Percentiles rank a stretch among this genome's conserved stretches.
phyloP scores from a whole-genome alignment of 2,113 vertebrate genomes.

The Gorsachius goisagi region DNA sequence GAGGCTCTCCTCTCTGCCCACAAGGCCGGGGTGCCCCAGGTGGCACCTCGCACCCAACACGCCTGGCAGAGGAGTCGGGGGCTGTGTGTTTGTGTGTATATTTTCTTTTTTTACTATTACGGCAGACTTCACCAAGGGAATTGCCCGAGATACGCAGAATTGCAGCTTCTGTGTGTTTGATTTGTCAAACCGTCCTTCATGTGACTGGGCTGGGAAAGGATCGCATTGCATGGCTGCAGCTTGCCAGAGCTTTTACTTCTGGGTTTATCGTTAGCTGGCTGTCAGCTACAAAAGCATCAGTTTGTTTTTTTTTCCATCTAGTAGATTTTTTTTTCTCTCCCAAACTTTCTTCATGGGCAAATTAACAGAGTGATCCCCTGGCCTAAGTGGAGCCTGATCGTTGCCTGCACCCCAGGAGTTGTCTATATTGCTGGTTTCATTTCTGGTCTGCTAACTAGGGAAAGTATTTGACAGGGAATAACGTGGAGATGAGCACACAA shows the following conservation, averaged over 20 bases:
- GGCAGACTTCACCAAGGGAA: neutral
- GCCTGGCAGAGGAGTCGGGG: neutral
- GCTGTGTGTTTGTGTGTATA: too few species aligned
- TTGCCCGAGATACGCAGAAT: neutral
- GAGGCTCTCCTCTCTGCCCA: neutral
- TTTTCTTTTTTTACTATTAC: neutral
- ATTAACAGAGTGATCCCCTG: neutral
- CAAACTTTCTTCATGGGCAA: neutral
- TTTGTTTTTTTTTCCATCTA: neutral
- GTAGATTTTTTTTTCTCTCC: neutral
- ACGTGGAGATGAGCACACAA: neutral
- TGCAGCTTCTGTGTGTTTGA: neutral
- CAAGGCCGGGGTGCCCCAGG: accelerated
- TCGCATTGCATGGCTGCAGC: neutral
- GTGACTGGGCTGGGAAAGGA: neutral
- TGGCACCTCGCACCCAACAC: neutral
- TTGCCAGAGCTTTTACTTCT: neutral
- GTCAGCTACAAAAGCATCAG: neutral
- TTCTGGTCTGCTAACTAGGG: neutral
- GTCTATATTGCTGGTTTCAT: neutral
- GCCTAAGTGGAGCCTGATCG: neutral
- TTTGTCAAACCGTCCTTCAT: neutral
- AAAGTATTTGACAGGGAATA: neutral
- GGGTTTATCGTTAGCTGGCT: neutral
- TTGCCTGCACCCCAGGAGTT: neutral